These are phyloP conservation scores for Brassicogethes aeneus DNA, from an alignment of 2,888 invertebrate species.

Conservation along the genomic window DNA sequence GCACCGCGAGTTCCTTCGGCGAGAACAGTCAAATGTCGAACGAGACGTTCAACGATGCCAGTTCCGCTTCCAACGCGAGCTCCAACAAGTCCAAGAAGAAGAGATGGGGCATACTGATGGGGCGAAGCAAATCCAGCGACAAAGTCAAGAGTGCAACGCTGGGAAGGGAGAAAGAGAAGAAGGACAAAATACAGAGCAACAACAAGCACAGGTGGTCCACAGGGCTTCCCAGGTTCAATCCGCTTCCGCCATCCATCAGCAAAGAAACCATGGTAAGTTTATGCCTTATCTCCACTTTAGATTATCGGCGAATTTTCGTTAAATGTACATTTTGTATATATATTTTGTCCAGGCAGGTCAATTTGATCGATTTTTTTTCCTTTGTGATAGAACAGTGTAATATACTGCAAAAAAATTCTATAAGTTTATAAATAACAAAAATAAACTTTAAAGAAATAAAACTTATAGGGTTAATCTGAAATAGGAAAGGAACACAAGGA, in stretches of 20 bases:
- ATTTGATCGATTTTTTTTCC: too few species aligned
- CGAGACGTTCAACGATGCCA: conserved; percentile 19
- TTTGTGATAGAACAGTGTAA: too few species aligned
- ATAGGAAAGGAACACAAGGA: too few species aligned
- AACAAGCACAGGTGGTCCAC: conserved; percentile 62
- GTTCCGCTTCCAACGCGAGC: conserved; percentile 22
- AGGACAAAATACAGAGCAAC: conserved; percentile 43
- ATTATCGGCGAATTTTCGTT: too few species aligned
- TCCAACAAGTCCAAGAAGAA: conserved; percentile 43
- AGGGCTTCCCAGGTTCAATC: conserved; percentile 59
- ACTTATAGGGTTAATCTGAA: too few species aligned
- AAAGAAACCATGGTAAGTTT: conserved; percentile 71
- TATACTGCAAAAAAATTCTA: too few species aligned
- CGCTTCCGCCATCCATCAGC: conserved; percentile 65
- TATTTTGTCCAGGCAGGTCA: too few species aligned
- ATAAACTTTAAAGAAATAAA: too few species aligned
- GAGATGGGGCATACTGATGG: conserved; percentile 61
- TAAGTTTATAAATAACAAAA: too few species aligned
- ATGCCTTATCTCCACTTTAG: conserved; percentile 6
- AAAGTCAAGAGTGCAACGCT: conserved; percentile 60
- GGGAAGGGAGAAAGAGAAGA: conserved; percentile 55
- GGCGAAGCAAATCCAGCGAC: conserved; percentile 49
- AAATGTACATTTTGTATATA: too few species aligned
- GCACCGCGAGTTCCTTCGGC: conserved; percentile 12
- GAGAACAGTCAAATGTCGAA: conserved; percentile 10